Percentiles rank a stretch among this genome's conserved stretches.
Evolutionary conservation across 1,140 invertebrate species (phyloP).

Genomic region (Trypoxylus dichotomus): DNA sequence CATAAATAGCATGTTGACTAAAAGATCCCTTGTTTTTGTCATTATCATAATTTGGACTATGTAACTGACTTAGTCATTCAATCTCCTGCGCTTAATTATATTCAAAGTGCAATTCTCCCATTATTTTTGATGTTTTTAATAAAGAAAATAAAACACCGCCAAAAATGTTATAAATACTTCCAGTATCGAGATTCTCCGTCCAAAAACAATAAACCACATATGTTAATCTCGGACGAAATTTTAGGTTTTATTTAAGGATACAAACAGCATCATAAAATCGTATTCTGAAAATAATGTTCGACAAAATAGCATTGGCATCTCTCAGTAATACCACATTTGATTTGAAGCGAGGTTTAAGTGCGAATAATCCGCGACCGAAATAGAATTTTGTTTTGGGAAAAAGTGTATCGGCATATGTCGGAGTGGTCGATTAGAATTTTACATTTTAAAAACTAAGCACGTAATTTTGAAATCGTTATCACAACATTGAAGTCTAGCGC

Average conservation of each 20-base stretch:
- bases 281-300: slow-evolving; percentile 12
- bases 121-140: too few relatives aligned
- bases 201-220: too few relatives aligned
- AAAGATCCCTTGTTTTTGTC: neutral
- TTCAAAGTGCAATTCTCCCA: too few relatives aligned
- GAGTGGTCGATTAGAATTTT: too few relatives aligned
- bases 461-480: neutral
- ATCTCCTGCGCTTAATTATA: too few relatives aligned
- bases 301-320: neutral
- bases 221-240: too few relatives aligned
- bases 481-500: neutral
- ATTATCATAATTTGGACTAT: neutral
- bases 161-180: too few relatives aligned
- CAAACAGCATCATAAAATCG: neutral
- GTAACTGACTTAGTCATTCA: too few relatives aligned
- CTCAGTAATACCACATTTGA: neutral
- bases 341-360: neutral
- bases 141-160: too few relatives aligned
- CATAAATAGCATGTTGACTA: neutral
- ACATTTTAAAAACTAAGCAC: too few relatives aligned
- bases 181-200: too few relatives aligned
- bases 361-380: neutral
- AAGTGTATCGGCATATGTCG: too few relatives aligned
- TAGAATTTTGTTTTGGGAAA: neutral
- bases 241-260: neutral